These are phyloP conservation scores for Ephestia elutella DNA, from an alignment of 1,140 invertebrate genomes.

Conservation along the genomic window DNA sequence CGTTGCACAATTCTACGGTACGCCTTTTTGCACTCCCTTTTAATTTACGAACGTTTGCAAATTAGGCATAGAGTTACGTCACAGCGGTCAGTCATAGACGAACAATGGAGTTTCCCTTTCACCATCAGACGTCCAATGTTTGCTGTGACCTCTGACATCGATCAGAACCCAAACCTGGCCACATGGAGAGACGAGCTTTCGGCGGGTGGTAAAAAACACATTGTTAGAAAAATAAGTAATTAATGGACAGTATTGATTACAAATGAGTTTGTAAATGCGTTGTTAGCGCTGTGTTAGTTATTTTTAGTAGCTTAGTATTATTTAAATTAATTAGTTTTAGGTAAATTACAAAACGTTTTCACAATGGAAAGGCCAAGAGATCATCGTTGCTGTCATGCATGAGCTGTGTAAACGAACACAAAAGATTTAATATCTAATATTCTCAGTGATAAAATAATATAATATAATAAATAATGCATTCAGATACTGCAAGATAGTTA, in stretches of 20 bases:
- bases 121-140: neutral
- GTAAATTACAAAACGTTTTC: too few relatives aligned
- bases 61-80: neutral
- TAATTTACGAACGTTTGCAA: neutral
- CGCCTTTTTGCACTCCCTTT: neutral
- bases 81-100: neutral
- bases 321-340: too few relatives aligned
- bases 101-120: neutral
- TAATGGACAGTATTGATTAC: neutral
- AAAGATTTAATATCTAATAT: too few relatives aligned
- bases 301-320: neutral
- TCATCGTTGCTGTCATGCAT: too few relatives aligned
- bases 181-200: neutral
- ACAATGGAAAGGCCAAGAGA: too few relatives aligned
- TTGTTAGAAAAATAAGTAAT: constrained; percentile 1
- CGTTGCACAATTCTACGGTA: neutral
- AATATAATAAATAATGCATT: too few relatives aligned
- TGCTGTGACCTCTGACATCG: neutral
- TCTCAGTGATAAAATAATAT: too few relatives aligned
- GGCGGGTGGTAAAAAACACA: neutral
- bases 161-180: neutral
- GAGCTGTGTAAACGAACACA: too few relatives aligned
- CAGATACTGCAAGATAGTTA: too few relatives aligned
- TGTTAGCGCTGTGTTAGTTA: neutral
- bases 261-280: constrained; percentile 1